Evolutionary conservation across 2,797 vertebrate species (phyloP), one percentile per base, ranked within the genome.

Genomic region (Chromis chromis): DNA sequence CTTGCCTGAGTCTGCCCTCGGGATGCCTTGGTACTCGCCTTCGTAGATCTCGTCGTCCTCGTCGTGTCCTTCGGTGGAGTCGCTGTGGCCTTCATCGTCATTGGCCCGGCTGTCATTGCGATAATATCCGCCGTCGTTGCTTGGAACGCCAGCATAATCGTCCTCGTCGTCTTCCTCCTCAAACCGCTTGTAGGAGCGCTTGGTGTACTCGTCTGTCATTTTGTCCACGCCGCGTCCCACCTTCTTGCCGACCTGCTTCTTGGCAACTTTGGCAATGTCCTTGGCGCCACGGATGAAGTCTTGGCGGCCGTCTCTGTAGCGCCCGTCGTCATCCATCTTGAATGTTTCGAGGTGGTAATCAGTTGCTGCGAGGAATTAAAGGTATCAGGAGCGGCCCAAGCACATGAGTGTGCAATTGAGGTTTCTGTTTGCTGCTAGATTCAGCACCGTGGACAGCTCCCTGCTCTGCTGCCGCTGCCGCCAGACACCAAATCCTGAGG

Each of bases 11-110:
- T 98, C 96, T 0, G 95, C 96, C 67, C 96, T 91, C 0, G 98
- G 98, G 84, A 99, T 99, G 17, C 98, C 98, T 86, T 99, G 98
- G 89, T 99, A 99, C 57, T 99, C 97, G 4, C 98, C 98, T 70
- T 99, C 98, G 0, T 99, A 99, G 91, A 99, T 98, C 88, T 99
- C 98, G 0, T 99, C 98, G 0, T 99, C 98, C 77, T 99, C 98
- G 0, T 99, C 98, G 0, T 99, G 98, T 1, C 98, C 98, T 50
- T 99, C 98, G 0, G 98, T 99, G 85, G 97, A 98, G 0, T 99
- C 98, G 0, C 98, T 99, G 85, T 98, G 97, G 1, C 94, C 98
- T 10, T 98, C 98, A 0, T 97, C 96, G 0, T 97, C 97, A 0
- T 95, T 94, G 54, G 94, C 93, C 0, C 93, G 91, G 74, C 96